Base-by-base conservation (phyloP, 2,888 invertebrate species). In the Leptinotarsa rubiginosa region DNA sequence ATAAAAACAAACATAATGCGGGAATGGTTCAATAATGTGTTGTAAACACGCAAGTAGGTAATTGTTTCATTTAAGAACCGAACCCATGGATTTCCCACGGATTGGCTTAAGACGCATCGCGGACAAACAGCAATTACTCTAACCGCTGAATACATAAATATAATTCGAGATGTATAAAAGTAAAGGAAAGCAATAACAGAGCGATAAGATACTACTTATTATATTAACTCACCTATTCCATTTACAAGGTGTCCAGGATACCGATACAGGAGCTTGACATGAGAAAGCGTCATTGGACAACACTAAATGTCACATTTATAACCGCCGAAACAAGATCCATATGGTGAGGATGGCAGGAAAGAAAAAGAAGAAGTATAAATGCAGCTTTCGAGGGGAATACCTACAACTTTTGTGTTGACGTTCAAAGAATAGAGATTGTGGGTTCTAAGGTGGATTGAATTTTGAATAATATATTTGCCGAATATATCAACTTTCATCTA, bases 41-140 rank as follows among this genome's bases (percentile, higher is more conserved):
- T 87, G 86, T 87, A 86, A 86, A 87, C 87, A 87, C 87, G 88
- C 87, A 88, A 87, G 84, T 86, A 80, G 85, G 87, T 87, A 87
- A 88, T 88, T 88, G 88, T 88, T 87, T 87, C 85, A 88, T 87
- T 87, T 87, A 86, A 86, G 85, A 86, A 85, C 82, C 83, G 83
- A 80, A 82, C 81, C 84, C 79, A 78, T 79, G 81, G 81, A 83
- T 83, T 85, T 86, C 86, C 88, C 88, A 88, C 87, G 88, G 87
- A 86, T 62, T 84, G 84, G 83, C 83, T 84, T 81, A 83, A 81
- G 84, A 85, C 81, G 74, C 74, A 74, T 70, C 70, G 83, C 83
- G 82, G 81, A 83, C 84, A 85, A 85, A 84, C 82, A 84, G 84
- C 85, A 86, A 86, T 86, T 86, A 86, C 85, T 83, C 80, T 83